Base-by-base conservation (phyloP, 2,888 invertebrate genomes). In the Parnassius smintheus region DNA sequence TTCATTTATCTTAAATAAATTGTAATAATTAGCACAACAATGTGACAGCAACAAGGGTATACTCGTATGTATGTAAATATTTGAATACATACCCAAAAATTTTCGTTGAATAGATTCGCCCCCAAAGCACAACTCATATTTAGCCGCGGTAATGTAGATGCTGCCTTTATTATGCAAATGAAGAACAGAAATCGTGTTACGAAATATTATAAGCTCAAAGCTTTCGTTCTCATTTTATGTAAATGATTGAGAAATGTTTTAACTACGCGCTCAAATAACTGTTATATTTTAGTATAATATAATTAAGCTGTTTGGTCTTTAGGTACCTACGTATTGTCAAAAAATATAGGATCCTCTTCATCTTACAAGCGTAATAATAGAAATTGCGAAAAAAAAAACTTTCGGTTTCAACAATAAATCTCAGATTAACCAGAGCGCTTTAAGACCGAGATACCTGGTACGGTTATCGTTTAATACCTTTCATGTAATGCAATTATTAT, bases 81-180 rank as follows among this genome's bases (percentile, higher is more conserved):
- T 58, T 59, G 2, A 46, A 41, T 56, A 56, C 63, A 59, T 50
- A 54, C 18, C 45, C 49, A 8, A 44, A 42, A 50, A 54, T 9
- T 22, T 35, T 35, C 42, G 41, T 7, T 59, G 63, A 63, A 63
- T 59, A 44, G 55, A 52, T 56, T 48, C 56, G 45, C 52, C 63
- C 63, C 56, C 56, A 59, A 51, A 51, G 46, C 42, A 41, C 46
- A 18, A 44, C 55, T 56, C 44, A 54, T 46, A 57, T 55, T 48
- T 45, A 50, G 44, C 41, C 45, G 18, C 45, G 1, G 45, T 63
- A 63, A 63, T 59, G 55, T 54, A 22, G 63, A 52, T 52, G 11
- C 51, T 25, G 56, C 63, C 59, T 63, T 59, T 56, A 59, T 63
- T n/a, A 63, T 63, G 63, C 42, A 56, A 63, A 63, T 59, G 42